phyloP scores from a whole-genome alignment of 2,888 invertebrate species.

The Fragum whitleyi region DNA sequence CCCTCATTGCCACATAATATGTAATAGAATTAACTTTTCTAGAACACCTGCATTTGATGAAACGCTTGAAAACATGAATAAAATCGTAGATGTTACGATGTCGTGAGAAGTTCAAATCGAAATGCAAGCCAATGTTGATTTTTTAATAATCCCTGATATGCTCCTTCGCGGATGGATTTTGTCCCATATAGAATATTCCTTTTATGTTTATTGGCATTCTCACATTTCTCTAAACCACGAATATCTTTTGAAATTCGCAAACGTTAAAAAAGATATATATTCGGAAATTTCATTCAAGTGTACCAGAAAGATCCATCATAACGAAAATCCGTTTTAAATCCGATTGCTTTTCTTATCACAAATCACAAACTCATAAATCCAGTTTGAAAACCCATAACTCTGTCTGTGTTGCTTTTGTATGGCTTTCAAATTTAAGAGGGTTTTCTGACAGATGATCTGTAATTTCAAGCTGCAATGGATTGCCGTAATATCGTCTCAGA shows the following conservation, averaged over 20 bases:
- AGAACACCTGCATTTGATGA: too few species aligned
- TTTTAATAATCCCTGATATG: too few species aligned
- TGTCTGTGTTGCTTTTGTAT: not conserved
- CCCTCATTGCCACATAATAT: constrained; percentile 6
- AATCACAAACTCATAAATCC: constrained; percentile 4
- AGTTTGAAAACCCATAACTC: not conserved
- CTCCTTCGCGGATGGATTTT: too few species aligned
- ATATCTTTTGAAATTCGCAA: not conserved
- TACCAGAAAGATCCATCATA: not conserved
- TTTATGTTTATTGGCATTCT: too few species aligned
- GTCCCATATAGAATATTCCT: too few species aligned
- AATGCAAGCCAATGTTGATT: too few species aligned
- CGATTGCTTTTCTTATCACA: not conserved
- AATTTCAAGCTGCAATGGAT: not conserved
- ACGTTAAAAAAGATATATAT: not conserved
- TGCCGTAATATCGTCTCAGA: not conserved
- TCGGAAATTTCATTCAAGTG: not conserved
- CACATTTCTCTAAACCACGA: not conserved
- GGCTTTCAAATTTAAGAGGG: not conserved
- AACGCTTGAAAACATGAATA: too few species aligned
- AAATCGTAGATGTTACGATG: too few species aligned
- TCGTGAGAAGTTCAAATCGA: too few species aligned
- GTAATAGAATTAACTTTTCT: too few species aligned
- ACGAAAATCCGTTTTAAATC: not conserved
- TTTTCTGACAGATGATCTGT: not conserved